Conservation (phyloP, 2,113 vertebrate species). For the Zosterops borbonicus region DNA sequence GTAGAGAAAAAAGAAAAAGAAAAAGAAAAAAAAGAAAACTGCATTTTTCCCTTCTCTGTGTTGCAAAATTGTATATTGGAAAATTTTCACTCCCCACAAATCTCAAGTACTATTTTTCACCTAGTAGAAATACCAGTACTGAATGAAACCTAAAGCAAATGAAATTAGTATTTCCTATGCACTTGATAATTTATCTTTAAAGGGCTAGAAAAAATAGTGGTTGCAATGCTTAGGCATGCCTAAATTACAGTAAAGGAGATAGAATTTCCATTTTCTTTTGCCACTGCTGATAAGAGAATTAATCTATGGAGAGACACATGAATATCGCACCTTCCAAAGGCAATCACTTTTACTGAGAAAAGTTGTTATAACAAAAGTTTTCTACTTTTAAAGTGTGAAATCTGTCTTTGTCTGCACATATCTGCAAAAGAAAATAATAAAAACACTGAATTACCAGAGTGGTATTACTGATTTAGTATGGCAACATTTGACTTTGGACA, state of each 20-base stretch:
- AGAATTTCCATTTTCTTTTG: neutral
- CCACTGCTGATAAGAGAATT: neutral
- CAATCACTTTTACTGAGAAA: conserved; percentile 16
- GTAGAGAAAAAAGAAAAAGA: neutral
- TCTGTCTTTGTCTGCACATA: neutral
- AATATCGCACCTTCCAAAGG: conserved; percentile 40
- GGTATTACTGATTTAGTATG: neutral
- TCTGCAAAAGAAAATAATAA: neutral
- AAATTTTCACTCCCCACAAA: neutral
- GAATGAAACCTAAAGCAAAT: neutral
- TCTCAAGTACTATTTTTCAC: neutral
- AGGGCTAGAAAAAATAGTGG: neutral
- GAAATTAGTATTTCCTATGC: neutral
- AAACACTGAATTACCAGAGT: neutral
- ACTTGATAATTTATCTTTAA: neutral
- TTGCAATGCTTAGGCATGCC: neutral
- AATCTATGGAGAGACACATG: conserved; percentile 7
- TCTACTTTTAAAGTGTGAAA: conserved; percentile 29
- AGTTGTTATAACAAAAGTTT: conserved; percentile 44
- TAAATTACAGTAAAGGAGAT: neutral
- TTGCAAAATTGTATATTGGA: neutral
- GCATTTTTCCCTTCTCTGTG: neutral
- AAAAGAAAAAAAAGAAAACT: neutral
- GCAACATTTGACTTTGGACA: neutral
- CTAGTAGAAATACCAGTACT: neutral